Conservation (phyloP, 2,888 invertebrate species). For the Encarsia formosa region DNA sequence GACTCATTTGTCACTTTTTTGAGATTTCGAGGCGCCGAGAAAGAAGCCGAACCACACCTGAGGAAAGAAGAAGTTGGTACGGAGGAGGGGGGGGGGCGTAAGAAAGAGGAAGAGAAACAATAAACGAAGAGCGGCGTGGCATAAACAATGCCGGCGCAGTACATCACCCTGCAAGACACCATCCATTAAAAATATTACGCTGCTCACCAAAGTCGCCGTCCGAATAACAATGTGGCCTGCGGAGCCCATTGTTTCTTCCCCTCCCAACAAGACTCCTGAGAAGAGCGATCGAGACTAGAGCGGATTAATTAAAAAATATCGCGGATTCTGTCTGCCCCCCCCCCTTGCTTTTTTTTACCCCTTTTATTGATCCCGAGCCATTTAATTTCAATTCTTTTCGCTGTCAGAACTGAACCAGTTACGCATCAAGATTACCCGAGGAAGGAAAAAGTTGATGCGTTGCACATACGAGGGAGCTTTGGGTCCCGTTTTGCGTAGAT, state of each 20-base stretch:
- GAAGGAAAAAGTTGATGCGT: too few relatives aligned
- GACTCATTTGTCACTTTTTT: constrained; percentile 23
- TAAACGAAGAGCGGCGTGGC: constrained; percentile 44
- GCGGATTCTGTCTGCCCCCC: not conserved
- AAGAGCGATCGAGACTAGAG: too few relatives aligned
- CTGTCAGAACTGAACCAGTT: too few relatives aligned
- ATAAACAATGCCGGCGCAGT: constrained; percentile 48
- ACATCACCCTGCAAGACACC: constrained; percentile 49
- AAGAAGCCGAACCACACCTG: constrained; percentile 1
- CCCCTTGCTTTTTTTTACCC: not conserved
- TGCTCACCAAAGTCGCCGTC: constrained; percentile 30
- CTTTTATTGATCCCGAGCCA: too few relatives aligned
- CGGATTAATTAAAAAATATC: constrained; percentile 26
- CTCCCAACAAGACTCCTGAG: too few relatives aligned
- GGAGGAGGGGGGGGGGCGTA: not conserved
- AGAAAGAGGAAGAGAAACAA: constrained; percentile 36
- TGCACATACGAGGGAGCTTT: constrained; percentile 10
- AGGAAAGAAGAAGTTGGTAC: not conserved
- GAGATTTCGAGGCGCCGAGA: constrained; percentile 22
- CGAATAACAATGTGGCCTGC: constrained; percentile 47
- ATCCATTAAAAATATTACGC: constrained; percentile 51
- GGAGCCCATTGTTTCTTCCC: too few relatives aligned
- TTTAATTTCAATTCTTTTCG: too few relatives aligned
- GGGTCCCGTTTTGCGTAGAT: too few relatives aligned
- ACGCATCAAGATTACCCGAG: too few relatives aligned